Conservation (phyloP, 1,140 invertebrate genomes). For the Musca vetustissima region DNA sequence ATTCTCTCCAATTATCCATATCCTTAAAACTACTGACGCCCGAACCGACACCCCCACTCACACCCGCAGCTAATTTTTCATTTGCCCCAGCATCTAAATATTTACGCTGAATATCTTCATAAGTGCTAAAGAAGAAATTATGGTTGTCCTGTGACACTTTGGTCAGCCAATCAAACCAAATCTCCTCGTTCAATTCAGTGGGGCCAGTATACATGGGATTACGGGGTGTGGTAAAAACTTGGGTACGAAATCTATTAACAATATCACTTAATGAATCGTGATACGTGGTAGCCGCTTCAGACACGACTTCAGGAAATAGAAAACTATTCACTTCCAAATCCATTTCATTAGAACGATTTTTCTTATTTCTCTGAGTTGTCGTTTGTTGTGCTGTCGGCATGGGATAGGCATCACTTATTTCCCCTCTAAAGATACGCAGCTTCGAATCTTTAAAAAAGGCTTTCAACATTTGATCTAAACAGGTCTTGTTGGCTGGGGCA, state of each 20-base stretch:
- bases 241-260: constrained; percentile 23
- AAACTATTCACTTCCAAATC: constrained; percentile 36
- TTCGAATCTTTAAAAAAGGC: constrained; percentile 36
- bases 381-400: not conserved
- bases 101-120: constrained; percentile 29
- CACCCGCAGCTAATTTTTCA: not conserved
- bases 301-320: constrained; percentile 37
- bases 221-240: constrained; percentile 30
- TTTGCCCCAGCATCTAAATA: constrained; percentile 23
- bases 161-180: constrained; percentile 30
- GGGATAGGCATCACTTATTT: constrained; percentile 11
- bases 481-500: constrained; percentile 29
- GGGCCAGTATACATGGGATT: constrained; percentile 28
- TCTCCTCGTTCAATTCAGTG: constrained; percentile 26
- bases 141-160: constrained; percentile 20
- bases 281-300: constrained; percentile 3
- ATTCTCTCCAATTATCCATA: constrained; percentile 17
- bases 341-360: constrained; percentile 9
- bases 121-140: constrained; percentile 28
- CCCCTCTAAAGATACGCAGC: constrained; percentile 40
- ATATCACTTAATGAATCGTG: constrained; percentile 24
- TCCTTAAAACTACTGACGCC: constrained; percentile 6
- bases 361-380: constrained; percentile 20
- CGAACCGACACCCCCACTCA: too few relatives aligned
- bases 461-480: constrained; percentile 34